Conservation (phyloP, 23 tunicate species). For the Clavelina lepadiformis region DNA sequence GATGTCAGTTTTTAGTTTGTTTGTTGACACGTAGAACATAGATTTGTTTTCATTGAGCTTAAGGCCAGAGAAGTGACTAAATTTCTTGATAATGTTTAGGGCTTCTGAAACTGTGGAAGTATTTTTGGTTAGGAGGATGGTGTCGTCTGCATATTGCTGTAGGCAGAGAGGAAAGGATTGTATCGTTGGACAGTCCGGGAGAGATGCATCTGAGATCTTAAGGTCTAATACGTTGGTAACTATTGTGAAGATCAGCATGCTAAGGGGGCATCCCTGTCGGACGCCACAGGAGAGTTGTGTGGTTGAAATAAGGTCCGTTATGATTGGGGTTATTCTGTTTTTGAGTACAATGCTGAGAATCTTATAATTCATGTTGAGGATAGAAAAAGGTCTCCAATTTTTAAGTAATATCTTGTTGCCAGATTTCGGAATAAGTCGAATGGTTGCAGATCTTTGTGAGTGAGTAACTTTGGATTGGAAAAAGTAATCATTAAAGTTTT, state of each 20-base stretch:
- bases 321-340: not conserved
- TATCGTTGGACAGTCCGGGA: not conserved
- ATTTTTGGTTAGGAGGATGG: too few relatives aligned
- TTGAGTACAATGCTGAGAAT: not conserved
- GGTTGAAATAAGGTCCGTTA: too few relatives aligned
- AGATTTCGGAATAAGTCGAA: slow-evolving; percentile 2
- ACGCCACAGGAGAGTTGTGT: not conserved
- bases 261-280: slow-evolving; percentile 4
- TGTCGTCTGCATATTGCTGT: slow-evolving; percentile 14
- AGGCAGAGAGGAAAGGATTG: not conserved
- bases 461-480: not conserved
- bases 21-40: too few relatives aligned
- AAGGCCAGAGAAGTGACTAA: too few relatives aligned
- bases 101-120: too few relatives aligned
- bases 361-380: slow-evolving; percentile 1
- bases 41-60: too few relatives aligned
- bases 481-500: not conserved
- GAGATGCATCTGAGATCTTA: not conserved
- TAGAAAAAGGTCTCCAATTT: slow-evolving; percentile 7
- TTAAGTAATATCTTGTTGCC: not conserved
- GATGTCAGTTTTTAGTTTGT: too few relatives aligned
- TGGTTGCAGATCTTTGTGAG: slow-evolving; percentile 3
- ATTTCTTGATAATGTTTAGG: too few relatives aligned
- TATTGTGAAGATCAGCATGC: slow-evolving; percentile 1
- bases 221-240: not conserved